Evolutionary conservation across 2,113 vertebrate species (phyloP).

Genomic region (Progne subis): DNA sequence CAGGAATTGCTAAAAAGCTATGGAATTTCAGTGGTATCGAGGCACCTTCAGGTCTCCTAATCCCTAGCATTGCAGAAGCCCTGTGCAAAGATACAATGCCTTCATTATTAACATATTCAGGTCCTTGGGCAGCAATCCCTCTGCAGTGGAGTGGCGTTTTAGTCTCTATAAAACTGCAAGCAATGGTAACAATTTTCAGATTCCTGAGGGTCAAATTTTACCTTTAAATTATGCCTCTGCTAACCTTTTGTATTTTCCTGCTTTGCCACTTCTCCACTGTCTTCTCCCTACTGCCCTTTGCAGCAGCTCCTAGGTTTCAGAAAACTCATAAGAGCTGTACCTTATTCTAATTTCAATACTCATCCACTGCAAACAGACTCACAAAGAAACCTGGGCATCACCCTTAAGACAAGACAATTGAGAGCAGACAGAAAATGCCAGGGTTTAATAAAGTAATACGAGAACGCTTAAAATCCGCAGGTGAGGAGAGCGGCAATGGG

Average conservation of each 20-base stretch:
- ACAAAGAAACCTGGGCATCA: background rate
- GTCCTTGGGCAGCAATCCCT: background rate
- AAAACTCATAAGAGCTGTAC: background rate
- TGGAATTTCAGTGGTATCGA: background rate
- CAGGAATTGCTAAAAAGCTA: background rate
- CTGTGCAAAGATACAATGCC: background rate
- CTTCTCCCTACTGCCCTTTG: rapidly evolving
- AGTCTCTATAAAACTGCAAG: background rate
- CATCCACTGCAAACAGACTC: background rate
- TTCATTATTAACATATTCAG: background rate
- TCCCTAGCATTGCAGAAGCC: background rate
- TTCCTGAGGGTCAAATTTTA: background rate
- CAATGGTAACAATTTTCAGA: background rate
- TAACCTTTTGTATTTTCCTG: background rate
- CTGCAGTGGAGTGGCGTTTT: background rate
- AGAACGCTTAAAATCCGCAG: background rate
- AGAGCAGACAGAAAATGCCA: background rate
- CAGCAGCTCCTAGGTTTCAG: background rate
- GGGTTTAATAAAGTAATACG: background rate
- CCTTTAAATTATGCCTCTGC: background rate
- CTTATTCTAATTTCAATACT: background rate
- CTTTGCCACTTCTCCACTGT: background rate
- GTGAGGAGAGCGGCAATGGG: background rate
- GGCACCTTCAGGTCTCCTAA: background rate
- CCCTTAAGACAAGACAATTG: background rate